A percentile compares a stretch with the other conserved stretches of the same genome.
These are phyloP conservation scores for Cercopithecus mona DNA, from an alignment of 2,113 vertebrate genomes.

Conservation along the genomic window DNA sequence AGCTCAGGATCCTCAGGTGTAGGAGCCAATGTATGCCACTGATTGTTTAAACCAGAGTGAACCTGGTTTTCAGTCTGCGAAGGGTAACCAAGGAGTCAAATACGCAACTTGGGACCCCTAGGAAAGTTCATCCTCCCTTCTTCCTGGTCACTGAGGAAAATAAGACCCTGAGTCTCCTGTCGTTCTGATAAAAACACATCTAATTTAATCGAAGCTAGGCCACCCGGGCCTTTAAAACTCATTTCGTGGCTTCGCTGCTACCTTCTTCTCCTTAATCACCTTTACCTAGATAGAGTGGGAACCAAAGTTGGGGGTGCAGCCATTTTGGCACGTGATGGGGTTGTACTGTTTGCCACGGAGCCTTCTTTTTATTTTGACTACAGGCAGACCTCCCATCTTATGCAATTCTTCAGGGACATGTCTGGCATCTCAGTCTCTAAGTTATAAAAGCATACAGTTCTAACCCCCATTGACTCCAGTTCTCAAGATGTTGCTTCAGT, in stretches of 20 bases:
- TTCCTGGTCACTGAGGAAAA: neutral
- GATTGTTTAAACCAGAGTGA: no score
- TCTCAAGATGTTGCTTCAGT: neutral
- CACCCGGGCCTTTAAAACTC: rapidly evolving
- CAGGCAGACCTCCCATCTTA: neutral
- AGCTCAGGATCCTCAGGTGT: rapidly evolving
- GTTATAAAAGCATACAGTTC: rapidly evolving
- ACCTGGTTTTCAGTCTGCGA: neutral
- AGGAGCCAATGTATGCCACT: rapidly evolving
- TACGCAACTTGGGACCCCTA: rapidly evolving
- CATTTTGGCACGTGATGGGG: neutral
- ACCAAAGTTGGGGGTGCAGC: neutral
- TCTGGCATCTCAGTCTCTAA: neutral
- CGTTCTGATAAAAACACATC: no score
- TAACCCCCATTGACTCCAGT: neutral
- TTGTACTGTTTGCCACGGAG: rapidly evolving
- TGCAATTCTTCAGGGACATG: rapidly evolving
- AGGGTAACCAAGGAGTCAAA: neutral
- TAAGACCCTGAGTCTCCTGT: no score
- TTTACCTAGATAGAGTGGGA: neutral
- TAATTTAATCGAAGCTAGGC: neutral
- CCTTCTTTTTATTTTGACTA: neutral
- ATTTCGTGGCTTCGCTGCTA: rapidly evolving
- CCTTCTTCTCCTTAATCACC: neutral
- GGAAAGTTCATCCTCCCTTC: no score